These are phyloP conservation scores for Tupaia tana DNA, from an alignment of 2,113 vertebrate genomes.

Conservation along the genomic window DNA sequence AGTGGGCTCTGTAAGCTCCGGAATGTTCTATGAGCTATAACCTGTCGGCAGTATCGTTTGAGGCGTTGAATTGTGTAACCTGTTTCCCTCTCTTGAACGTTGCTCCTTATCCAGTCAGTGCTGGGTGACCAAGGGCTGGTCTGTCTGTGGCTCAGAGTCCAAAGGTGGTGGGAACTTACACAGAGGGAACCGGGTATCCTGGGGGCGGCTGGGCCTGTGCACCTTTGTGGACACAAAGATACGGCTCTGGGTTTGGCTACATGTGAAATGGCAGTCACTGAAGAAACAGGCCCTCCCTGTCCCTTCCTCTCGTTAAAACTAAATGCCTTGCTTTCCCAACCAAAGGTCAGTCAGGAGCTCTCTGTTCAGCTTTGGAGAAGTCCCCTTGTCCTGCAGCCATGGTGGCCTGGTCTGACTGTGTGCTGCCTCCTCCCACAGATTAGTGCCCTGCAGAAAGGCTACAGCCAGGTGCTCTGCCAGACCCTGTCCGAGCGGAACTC, in stretches of 20 bases:
- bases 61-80: neutral
- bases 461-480: conserved; percentile 82
- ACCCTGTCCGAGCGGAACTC: conserved; percentile 86
- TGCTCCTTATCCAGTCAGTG: neutral
- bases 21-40: neutral
- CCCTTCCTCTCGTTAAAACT: neutral
- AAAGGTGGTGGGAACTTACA: rapidly evolving
- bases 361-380: neutral
- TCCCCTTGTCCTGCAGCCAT: rapidly evolving
- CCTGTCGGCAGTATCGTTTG: neutral
- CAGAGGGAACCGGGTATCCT: neutral
- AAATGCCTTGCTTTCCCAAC: neutral
- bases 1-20: neutral
- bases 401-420: neutral
- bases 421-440: conserved; percentile 73
- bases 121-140: neutral
- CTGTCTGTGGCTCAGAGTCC: neutral
- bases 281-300: neutral
- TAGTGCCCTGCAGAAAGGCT: conserved; percentile 82
- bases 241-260: neutral
- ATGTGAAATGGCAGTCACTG: neutral
- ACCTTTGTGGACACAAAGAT: neutral
- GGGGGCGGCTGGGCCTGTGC: rapidly evolving
- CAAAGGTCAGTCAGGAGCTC: neutral
- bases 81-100: neutral